Conservation (phyloP, 1,140 invertebrate species). For the Aphaenogaster rudis region DNA sequence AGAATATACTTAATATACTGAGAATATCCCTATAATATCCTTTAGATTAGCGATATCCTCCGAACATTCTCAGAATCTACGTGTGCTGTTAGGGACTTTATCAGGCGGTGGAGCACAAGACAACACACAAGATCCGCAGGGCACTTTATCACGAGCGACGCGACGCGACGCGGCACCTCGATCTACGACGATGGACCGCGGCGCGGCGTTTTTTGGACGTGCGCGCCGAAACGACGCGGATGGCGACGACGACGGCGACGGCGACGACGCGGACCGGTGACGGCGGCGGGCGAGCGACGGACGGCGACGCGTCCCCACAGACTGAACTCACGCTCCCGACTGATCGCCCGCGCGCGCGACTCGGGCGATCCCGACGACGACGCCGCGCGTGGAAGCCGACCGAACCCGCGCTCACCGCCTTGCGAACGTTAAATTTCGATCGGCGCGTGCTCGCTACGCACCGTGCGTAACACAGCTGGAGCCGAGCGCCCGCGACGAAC, state of each 20-base stretch:
- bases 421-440: constrained; percentile 66
- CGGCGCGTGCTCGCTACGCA: constrained; percentile 47
- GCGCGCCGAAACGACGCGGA: not conserved
- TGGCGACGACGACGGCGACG: not conserved
- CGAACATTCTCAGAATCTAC: too few relatives aligned
- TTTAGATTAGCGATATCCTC: too few relatives aligned
- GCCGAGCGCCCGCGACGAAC: not conserved
- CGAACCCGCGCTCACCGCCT: constrained; percentile 38
- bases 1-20: too few relatives aligned
- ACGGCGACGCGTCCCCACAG: constrained; percentile 54
- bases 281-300: not conserved
- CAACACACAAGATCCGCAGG: constrained; percentile 44
- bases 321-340: constrained; percentile 78
- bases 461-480: not conserved
- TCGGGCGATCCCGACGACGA: constrained; percentile 24
- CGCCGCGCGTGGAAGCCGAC: constrained; percentile 65
- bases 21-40: too few relatives aligned
- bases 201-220: constrained; percentile 62
- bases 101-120: constrained; percentile 26
- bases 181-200: not conserved
- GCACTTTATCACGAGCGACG: constrained; percentile 26
- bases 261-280: not conserved
- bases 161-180: not conserved
- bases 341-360: constrained; percentile 44
- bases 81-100: not conserved